phyloP scores from a whole-genome alignment of 2,888 invertebrate genomes.

The Charanyca ferruginea region DNA sequence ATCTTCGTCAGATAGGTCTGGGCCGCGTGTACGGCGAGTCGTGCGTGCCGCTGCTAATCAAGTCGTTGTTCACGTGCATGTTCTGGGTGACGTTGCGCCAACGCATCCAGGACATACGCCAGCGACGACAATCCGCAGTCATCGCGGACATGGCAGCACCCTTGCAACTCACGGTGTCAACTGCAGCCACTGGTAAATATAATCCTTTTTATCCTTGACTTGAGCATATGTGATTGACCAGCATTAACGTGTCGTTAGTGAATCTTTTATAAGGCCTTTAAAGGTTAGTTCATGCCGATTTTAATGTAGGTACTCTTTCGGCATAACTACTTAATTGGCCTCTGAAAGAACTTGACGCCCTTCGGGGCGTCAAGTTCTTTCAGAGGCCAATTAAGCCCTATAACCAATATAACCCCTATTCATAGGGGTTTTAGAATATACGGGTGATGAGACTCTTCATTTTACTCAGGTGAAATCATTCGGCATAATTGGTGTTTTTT shows the following conservation, averaged over 20 bases:
- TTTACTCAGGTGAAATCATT: no score
- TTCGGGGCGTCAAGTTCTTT: no score
- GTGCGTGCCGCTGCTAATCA: constrained; percentile 94
- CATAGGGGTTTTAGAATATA: no score
- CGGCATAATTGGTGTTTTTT: no score
- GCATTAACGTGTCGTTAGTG: no score
- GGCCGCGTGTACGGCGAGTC: constrained; percentile 92
- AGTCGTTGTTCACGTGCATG: constrained; percentile 97
- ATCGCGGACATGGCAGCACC: constrained; percentile 95
- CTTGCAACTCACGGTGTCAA: constrained; percentile 94
- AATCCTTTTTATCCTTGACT: not conserved
- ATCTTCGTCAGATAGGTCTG: constrained; percentile 96
- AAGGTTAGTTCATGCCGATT: no score
- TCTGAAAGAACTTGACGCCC: no score
- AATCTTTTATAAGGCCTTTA: no score
- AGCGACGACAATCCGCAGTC: constrained; percentile 92
- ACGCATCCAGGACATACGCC: constrained; percentile 95
- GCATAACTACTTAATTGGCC: no score
- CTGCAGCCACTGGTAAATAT: constrained; percentile 91
- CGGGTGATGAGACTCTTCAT: no score
- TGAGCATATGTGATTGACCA: not conserved
- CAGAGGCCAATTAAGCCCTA: no score
- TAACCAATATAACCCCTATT: no score
- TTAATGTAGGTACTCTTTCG: not conserved
- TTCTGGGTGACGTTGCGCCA: constrained; percentile 99